phyloP scores from a whole-genome alignment of 92 coral and sea anemone species.

The Zoanthus sociatus region DNA sequence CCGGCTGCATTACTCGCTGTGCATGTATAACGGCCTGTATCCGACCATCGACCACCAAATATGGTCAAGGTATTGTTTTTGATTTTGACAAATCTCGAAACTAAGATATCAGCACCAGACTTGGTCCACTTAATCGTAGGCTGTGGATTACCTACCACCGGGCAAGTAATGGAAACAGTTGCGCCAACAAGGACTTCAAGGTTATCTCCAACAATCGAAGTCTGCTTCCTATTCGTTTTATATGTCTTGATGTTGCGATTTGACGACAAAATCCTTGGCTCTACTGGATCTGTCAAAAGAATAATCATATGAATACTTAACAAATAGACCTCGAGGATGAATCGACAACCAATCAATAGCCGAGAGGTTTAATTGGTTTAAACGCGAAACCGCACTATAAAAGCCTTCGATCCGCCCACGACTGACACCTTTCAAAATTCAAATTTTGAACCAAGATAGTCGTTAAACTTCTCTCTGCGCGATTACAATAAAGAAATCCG shows the following conservation, averaged over 20 bases:
- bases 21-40: slow-evolving; percentile 81
- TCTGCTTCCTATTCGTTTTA: slow-evolving; percentile 48
- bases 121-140: slow-evolving; percentile 85
- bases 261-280: slow-evolving; percentile 80
- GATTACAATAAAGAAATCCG: no score
- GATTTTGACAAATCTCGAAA: slow-evolving; percentile 37
- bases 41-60: slow-evolving; percentile 63
- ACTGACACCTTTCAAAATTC: no score
- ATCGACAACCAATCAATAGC: no score
- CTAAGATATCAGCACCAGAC: slow-evolving; percentile 58
- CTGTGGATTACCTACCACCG: slow-evolving; percentile 80
- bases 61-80: slow-evolving; percentile 68
- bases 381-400: no score
- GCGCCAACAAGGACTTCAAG: slow-evolving; percentile 75
- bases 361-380: no score
- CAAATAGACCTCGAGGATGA: neutral
- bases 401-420: no score
- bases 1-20: slow-evolving; percentile 89
- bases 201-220: slow-evolving; percentile 80
- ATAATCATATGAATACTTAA: neutral
- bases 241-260: slow-evolving; percentile 67
- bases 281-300: slow-evolving; percentile 72
- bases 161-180: slow-evolving; percentile 76
- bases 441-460: no score
- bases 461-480: no score